phyloP scores from a whole-genome alignment of 2,888 invertebrate genomes.

The Aphidius colemani region DNA sequence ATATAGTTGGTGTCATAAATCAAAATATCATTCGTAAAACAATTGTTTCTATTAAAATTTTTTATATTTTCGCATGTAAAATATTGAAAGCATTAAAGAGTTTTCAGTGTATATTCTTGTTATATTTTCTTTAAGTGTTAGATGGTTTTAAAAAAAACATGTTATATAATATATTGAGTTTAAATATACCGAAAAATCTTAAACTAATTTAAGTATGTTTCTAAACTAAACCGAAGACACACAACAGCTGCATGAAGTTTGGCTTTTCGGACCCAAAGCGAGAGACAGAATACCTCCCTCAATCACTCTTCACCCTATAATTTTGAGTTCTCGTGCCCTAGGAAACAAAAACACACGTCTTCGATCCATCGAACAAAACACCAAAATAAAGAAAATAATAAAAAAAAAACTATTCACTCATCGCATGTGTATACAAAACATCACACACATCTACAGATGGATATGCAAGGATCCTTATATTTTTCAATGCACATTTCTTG shows the following conservation, averaged over 20 bases:
- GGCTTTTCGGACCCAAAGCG: slow-evolving; percentile 12
- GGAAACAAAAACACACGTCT: slow-evolving; percentile 18
- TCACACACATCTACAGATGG: too few species aligned
- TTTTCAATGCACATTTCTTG: slow-evolving; percentile 8
- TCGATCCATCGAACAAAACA: background rate
- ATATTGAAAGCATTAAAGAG: too few species aligned
- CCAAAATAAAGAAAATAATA: slow-evolving; percentile 3
- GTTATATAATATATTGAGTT: too few species aligned
- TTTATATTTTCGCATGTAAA: too few species aligned
- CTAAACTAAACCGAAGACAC: slow-evolving; percentile 1
- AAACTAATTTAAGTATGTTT: slow-evolving; percentile 10
- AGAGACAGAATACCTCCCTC: slow-evolving; percentile 26
- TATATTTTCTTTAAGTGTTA: too few species aligned
- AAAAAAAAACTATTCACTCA: slow-evolving; percentile 2
- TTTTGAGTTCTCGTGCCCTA: slow-evolving; percentile 26
- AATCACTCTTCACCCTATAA: slow-evolving; percentile 35
- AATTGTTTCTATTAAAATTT: too few species aligned
- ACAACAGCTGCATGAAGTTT: slow-evolving; percentile 22
- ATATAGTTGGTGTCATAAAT: too few species aligned
- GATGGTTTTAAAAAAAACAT: too few species aligned
- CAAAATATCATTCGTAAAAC: too few species aligned
- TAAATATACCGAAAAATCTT: too few species aligned
- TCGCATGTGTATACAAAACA: too few species aligned
- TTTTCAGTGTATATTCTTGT: too few species aligned
- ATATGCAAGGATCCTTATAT: background rate